These are phyloP conservation scores for Caenorhabditis japonica DNA, from an alignment of 2,888 invertebrate species.

Conservation along the genomic window DNA sequence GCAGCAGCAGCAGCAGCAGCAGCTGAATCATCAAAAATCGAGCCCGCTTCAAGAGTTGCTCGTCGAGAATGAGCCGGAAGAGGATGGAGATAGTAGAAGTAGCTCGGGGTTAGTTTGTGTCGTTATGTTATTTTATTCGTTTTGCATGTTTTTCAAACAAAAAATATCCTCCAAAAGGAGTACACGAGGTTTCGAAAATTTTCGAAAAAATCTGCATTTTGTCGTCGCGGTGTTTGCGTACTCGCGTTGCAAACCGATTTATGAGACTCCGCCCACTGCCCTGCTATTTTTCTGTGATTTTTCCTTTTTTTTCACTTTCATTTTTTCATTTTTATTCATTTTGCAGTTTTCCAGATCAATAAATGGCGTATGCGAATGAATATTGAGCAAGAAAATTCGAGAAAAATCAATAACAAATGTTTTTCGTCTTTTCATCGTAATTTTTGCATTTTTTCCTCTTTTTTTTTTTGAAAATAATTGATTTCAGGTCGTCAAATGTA, in stretches of 20 bases:
- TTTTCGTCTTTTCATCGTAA: no score
- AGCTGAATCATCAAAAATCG: conserved; percentile 4
- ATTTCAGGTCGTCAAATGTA: no score
- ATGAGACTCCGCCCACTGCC: no score
- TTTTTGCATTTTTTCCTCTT: no score
- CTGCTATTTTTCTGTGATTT: no score
- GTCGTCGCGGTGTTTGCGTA: conserved; percentile 2
- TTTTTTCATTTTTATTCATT: no score
- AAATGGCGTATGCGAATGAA: no score
- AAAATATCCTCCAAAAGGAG: not conserved
- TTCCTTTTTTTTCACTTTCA: no score
- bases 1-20: not conserved
- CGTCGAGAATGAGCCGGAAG: conserved; percentile 12
- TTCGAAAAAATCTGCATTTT: not conserved
- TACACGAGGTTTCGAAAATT: not conserved
- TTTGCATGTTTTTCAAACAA: not conserved
- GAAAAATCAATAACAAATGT: no score
- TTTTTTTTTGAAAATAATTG: no score
- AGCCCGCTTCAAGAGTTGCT: conserved; percentile 22
- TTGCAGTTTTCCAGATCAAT: no score
- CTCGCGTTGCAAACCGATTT: not conserved
- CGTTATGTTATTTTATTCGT: not conserved
- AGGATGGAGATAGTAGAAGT: conserved; percentile 42
- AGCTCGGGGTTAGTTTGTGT: conserved; percentile 40
- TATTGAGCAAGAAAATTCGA: no score